These are phyloP conservation scores for Melitaea athalia DNA, from an alignment of 2,888 invertebrate genomes.

Conservation along the genomic window DNA sequence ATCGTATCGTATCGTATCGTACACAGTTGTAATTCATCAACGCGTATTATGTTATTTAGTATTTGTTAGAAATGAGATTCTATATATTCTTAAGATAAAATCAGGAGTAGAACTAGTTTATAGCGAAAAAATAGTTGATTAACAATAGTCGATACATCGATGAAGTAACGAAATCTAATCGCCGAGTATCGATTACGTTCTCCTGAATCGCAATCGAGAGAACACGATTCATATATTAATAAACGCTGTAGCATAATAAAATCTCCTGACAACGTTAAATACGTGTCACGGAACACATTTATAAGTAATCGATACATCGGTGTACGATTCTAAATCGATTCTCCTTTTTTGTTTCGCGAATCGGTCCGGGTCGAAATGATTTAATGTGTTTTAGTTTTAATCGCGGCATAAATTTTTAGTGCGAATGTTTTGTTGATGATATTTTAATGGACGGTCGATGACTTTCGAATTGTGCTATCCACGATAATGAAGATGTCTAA, in stretches of 20 bases:
- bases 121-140: background rate
- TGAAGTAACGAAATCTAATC: conserved; percentile 16
- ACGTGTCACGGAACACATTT: conserved; percentile 56
- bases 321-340: conserved; percentile 65
- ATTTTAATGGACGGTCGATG: conserved; percentile 12
- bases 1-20: no score
- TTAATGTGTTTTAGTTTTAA: conserved; percentile 32
- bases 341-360: conserved; percentile 40
- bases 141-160: conserved; percentile 16
- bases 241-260: conserved; percentile 44
- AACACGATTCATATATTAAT: conserved; percentile 45
- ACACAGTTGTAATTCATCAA: no score
- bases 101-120: background rate
- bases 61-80: background rate
- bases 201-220: conserved; percentile 40
- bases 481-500: conserved; percentile 1
- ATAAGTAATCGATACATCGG: conserved; percentile 78
- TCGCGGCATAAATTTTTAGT: conserved; percentile 14
- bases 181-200: conserved; percentile 66
- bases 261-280: conserved; percentile 48
- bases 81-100: no score
- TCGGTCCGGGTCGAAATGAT: conserved; percentile 38
- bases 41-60: no score
- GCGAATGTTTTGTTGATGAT: conserved; percentile 18
- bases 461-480: background rate